Conservation (phyloP, 2,797 vertebrate genomes). For the Natrix natrix region DNA sequence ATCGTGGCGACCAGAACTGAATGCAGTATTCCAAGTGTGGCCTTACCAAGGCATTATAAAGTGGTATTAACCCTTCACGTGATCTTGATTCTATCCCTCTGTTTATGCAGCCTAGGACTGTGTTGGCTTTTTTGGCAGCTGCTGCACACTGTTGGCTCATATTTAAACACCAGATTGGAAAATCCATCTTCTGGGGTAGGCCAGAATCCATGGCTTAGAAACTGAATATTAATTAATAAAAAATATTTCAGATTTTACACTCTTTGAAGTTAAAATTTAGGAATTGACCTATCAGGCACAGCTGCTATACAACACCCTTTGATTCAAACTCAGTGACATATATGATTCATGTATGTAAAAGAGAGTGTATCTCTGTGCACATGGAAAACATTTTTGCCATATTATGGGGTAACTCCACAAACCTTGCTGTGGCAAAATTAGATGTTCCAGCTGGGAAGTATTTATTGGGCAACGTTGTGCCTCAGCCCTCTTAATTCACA, state of each 20-base stretch:
- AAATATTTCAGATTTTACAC: neutral
- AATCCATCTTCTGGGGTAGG: neutral
- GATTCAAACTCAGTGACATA: neutral
- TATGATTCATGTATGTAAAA: neutral
- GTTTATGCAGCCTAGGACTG: no score
- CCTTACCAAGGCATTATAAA: no score
- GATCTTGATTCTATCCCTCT: no score
- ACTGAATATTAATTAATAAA: neutral
- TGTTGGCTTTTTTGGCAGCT: no score
- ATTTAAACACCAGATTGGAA: neutral
- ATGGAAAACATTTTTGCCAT: neutral
- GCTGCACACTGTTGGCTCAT: no score
- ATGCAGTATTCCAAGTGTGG: no score
- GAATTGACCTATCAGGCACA: neutral
- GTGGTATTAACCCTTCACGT: no score
- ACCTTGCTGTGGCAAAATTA: neutral
- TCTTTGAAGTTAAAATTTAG: neutral
- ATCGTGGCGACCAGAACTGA: no score
- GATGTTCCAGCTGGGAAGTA: no score
- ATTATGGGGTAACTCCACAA: neutral
- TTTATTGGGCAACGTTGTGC: neutral
- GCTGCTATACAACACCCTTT: neutral
- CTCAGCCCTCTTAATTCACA: neutral
- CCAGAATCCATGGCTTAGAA: neutral
- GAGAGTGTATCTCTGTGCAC: neutral